Conservation (phyloP, 2,113 vertebrate genomes). For the Colossoma macropomum region DNA sequence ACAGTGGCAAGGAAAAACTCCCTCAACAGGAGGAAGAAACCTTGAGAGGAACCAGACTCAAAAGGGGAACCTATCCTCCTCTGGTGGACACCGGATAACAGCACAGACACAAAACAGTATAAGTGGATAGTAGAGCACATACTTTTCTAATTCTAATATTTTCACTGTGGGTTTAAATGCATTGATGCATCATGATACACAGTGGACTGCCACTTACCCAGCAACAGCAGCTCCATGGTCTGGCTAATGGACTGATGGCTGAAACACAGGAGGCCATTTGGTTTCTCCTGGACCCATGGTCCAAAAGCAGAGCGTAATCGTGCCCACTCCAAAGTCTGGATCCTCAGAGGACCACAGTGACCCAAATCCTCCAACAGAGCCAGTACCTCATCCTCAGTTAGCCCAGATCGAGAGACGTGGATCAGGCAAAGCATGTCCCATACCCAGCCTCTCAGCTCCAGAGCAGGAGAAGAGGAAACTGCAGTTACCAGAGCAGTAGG, state of each 20-base stretch:
- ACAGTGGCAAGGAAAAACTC: no score
- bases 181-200: no score
- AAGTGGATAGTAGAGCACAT: no score
- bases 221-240: slow-evolving; percentile 51
- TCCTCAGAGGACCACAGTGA: slow-evolving; percentile 25
- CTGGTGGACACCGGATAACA: no score
- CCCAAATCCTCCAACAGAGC: slow-evolving; percentile 60
- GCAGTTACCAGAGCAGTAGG: background rate
- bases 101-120: no score
- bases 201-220: slow-evolving; percentile 46
- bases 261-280: slow-evolving; percentile 52
- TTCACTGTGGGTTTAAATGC: no score
- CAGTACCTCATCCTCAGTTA: slow-evolving; percentile 36
- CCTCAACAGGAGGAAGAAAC: no score
- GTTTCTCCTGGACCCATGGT: slow-evolving; percentile 65
- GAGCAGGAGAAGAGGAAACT: background rate
- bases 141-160: no score
- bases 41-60: no score
- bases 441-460: slow-evolving; percentile 64
- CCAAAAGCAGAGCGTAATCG: slow-evolving; percentile 27
- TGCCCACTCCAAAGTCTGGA: slow-evolving; percentile 61
- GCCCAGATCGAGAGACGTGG: slow-evolving; percentile 40
- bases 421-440: slow-evolving; percentile 57
- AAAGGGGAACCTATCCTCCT: no score
- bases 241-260: slow-evolving; percentile 59